Evolutionary conservation across 2,113 vertebrate genomes (phyloP).

Genomic region (Eulemur rufifrons): DNA sequence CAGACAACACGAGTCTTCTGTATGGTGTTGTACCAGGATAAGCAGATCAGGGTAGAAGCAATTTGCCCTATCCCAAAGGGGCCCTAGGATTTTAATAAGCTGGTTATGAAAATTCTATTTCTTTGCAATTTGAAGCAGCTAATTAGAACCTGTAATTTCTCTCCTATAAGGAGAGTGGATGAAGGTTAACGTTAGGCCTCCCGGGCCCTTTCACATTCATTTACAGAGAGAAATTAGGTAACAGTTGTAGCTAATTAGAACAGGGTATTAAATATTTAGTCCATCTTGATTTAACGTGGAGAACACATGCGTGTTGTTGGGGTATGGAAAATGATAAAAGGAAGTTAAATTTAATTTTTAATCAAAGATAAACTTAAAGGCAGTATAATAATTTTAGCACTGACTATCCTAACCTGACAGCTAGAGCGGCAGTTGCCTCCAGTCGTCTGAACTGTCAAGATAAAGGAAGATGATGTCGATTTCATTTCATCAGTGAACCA

Average conservation of each 20-base stretch:
- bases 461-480: slow-evolving; percentile 71
- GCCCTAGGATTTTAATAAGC: slow-evolving; percentile 87
- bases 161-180: slow-evolving; percentile 83
- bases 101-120: slow-evolving; percentile 91
- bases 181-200: slow-evolving; percentile 88
- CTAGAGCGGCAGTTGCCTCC: slow-evolving; percentile 52
- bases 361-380: slow-evolving; percentile 84
- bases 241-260: slow-evolving; percentile 90
- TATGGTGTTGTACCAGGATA: slow-evolving; percentile 84
- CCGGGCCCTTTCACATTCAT: slow-evolving; percentile 86
- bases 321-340: slow-evolving; percentile 76
- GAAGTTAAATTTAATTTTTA: slow-evolving; percentile 84
- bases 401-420: slow-evolving; percentile 38
- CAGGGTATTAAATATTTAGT: slow-evolving; percentile 87
- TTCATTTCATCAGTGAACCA: slow-evolving; percentile 70
- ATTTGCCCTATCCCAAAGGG: slow-evolving; percentile 86
- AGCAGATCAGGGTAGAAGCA: slow-evolving; percentile 85
- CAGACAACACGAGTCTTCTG: slow-evolving; percentile 84
- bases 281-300: slow-evolving; percentile 82
- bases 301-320: slow-evolving; percentile 75
- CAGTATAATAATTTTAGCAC: slow-evolving; percentile 71
- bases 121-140: slow-evolving; percentile 89
- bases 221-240: slow-evolving; percentile 90
- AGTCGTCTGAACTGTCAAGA: slow-evolving; percentile 75
- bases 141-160: slow-evolving; percentile 90